phyloP scores from a whole-genome alignment of 2,888 invertebrate species.

The Cetonia aurata region DNA sequence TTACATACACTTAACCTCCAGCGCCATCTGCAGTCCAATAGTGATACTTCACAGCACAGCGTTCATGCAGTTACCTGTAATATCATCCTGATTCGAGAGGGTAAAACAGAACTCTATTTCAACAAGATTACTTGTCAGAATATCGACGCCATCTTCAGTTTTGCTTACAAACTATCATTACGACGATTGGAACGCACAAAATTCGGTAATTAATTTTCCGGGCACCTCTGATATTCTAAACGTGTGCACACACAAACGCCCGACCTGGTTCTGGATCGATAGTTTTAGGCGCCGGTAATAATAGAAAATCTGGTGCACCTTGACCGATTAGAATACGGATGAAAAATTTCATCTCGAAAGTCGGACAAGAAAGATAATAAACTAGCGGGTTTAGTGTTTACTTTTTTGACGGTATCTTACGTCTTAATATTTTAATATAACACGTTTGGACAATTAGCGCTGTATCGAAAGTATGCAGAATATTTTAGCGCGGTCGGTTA shows the following conservation, averaged over 20 bases:
- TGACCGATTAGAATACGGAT: background rate
- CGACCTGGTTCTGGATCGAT: constrained; percentile 26
- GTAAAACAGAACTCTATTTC: too few species aligned
- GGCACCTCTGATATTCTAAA: constrained; percentile 14
- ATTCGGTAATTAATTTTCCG: constrained; percentile 37
- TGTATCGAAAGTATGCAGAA: constrained; percentile 19
- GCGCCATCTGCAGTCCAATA: too few species aligned
- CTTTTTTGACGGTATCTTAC: background rate
- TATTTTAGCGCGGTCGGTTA: constrained; percentile 7
- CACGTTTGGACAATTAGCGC: too few species aligned
- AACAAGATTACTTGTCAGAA: too few species aligned
- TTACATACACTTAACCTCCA: too few species aligned
- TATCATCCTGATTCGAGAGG: too few species aligned
- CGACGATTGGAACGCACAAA: constrained; percentile 9
- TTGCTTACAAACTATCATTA: background rate
- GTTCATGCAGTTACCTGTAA: too few species aligned
- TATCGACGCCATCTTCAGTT: too few species aligned
- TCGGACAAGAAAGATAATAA: background rate
- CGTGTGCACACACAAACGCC: background rate
- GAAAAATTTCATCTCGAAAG: background rate
- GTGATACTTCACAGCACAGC: too few species aligned
- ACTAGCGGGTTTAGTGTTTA: background rate
- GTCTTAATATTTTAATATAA: constrained; percentile 1
- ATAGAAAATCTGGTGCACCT: constrained; percentile 3
- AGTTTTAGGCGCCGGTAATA: constrained; percentile 11